Base-by-base conservation (phyloP, 2,113 vertebrate species). In the Cyphomyrus plagiostoma region DNA sequence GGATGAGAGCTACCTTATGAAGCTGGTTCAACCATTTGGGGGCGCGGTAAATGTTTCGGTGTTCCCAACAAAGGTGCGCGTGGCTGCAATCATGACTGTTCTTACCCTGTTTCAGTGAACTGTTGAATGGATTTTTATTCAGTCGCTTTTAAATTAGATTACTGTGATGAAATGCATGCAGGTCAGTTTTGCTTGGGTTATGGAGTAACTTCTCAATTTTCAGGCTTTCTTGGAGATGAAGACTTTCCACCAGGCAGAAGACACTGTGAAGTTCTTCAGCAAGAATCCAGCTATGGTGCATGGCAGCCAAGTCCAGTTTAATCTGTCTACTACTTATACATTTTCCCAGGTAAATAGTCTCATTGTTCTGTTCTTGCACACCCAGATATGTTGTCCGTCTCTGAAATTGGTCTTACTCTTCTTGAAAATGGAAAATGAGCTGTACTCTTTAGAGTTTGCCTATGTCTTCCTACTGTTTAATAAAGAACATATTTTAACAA, bases 151-250 rank as follows among this genome's bases (percentile, higher is more conserved):
- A 46, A n/a, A 48, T 84, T 4, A 26, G 17, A 42, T 48, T 7
- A 45, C 0, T n/a, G 19, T 48, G 21, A 10, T 4, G 23, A 84
- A 19, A 23, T 84, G 42, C 5, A 2, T 21, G 82, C 9, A n/a
- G 1, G 82, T 42, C 82, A 46, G 66, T 19, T 19, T 39, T 62
- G n/a, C n/a, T 2, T 48, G 48, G 15, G 15, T 8, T 42, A 74
- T 19, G 23, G 52, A 83, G 4, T 50, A 19, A 42, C 46, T n/a
- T 1, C 50, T 17, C 19, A 30, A 48, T 23, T 87, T 82, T 9
- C 93, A 96, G 95, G 95, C 94, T 15, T 96, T 95, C 8, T 77
- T 95, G 89, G 95, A 96, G 91, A 92, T 96, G 89, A 92, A 91
- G n/a, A 93, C 94, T 0, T 13, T 35, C 0, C 91, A 94, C 10